phyloP scores from a whole-genome alignment of 2,113 vertebrate species.

The Paracanthobrama guichenoti region DNA sequence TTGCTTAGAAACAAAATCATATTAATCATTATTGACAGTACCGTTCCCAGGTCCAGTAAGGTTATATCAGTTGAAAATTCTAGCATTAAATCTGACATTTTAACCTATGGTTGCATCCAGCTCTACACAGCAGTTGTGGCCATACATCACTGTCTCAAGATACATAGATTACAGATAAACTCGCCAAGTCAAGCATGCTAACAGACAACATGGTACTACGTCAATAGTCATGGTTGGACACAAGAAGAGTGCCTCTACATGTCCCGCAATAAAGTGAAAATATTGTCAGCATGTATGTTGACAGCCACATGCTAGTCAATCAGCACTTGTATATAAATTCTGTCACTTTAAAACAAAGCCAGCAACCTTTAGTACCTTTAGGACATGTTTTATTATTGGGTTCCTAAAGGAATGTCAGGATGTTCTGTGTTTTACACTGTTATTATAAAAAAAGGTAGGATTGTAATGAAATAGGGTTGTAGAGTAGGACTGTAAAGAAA shows the following conservation, averaged over 20 bases:
- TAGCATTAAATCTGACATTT: slow-evolving; percentile 38
- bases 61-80: slow-evolving; percentile 56
- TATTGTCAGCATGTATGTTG: slow-evolving; percentile 26
- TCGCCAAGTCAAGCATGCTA: slow-evolving; percentile 17
- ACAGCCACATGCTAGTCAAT: slow-evolving; percentile 29
- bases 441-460: background rate
- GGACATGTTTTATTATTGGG: background rate
- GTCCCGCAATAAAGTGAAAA: slow-evolving; percentile 3
- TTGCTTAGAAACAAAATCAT: background rate
- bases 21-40: slow-evolving; percentile 43
- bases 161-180: slow-evolving; percentile 39
- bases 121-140: slow-evolving; percentile 50
- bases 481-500: background rate
- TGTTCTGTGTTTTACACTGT: background rate
- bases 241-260: slow-evolving; percentile 9
- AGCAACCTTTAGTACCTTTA: background rate
- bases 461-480: background rate
- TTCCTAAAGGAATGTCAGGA: background rate
- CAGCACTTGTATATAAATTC: slow-evolving; percentile 36
- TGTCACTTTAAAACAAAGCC: slow-evolving; percentile 5
- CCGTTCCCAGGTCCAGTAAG: slow-evolving; percentile 42
- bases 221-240: slow-evolving; percentile 31
- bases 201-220: slow-evolving; percentile 39
- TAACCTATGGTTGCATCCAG: slow-evolving; percentile 53
- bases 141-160: slow-evolving; percentile 35